These are phyloP conservation scores for Plestiodon gilberti DNA, from an alignment of 2,113 vertebrate genomes.

Conservation along the genomic window DNA sequence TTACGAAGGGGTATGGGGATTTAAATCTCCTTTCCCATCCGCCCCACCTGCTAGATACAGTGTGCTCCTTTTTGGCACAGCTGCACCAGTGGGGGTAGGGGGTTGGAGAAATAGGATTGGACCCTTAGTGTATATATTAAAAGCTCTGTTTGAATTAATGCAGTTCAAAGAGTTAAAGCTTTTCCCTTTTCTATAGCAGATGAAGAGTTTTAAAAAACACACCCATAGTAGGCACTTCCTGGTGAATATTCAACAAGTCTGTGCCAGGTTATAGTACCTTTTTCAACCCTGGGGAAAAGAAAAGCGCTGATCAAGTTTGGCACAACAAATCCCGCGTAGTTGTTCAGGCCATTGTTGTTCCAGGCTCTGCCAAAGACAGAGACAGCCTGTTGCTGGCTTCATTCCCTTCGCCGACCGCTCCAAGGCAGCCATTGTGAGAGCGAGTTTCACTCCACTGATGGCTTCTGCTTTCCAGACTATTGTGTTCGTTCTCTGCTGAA, in stretches of 20 bases:
- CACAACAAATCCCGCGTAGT: background rate
- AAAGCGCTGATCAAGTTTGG: background rate
- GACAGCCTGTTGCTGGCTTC: background rate
- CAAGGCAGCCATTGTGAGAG: slow-evolving; percentile 14
- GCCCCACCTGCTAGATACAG: too few relatives aligned
- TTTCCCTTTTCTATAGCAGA: too few relatives aligned
- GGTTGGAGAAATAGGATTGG: too few relatives aligned
- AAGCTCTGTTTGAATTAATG: background rate
- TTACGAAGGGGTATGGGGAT: too few relatives aligned
- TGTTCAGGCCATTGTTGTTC: background rate
- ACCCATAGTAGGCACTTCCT: background rate
- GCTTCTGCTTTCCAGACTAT: background rate
- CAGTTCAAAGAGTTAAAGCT: fast-evolving
- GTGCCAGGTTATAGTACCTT: fast-evolving
- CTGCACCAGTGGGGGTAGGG: too few relatives aligned
- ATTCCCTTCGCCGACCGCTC: background rate
- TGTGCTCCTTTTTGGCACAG: too few relatives aligned
- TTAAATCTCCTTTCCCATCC: too few relatives aligned
- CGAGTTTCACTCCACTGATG: background rate
- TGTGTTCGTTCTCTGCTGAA: slow-evolving; percentile 1
- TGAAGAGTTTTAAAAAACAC: background rate
- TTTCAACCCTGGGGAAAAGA: too few relatives aligned
- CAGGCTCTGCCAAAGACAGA: background rate
- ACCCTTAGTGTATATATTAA: background rate
- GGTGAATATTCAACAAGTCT: background rate